These are phyloP conservation scores for Meloidogyne floridensis DNA, from an alignment of 1,140 invertebrate genomes.

Conservation along the genomic window DNA sequence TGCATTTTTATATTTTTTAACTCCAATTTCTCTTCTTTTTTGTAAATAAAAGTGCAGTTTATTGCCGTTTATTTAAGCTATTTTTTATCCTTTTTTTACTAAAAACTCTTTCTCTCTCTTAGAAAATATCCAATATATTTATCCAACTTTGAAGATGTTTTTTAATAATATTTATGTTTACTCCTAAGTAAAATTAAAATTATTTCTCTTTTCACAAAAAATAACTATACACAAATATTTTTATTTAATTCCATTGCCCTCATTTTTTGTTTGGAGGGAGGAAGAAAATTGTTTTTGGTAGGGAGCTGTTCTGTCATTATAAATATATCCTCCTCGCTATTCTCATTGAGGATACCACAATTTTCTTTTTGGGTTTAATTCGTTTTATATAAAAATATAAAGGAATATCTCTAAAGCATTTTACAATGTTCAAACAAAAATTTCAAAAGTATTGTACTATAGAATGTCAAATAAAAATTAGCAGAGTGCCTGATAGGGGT, in stretches of 20 bases:
- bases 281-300: not conserved
- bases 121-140: not conserved
- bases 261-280: not conserved
- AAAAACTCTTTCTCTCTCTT: not conserved
- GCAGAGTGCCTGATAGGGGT: too few relatives aligned
- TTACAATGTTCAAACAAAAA: too few relatives aligned
- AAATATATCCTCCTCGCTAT: too few relatives aligned
- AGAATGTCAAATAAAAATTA: too few relatives aligned
- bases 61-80: not conserved
- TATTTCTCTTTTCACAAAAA: too few relatives aligned
- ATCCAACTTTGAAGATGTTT: constrained; percentile 9
- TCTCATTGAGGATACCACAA: too few relatives aligned
- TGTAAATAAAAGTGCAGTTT: not conserved
- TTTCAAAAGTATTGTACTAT: too few relatives aligned
- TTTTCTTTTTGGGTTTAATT: too few relatives aligned
- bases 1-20: not conserved
- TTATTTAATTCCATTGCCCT: not conserved
- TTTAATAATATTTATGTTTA: not conserved
- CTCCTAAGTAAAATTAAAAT: not conserved
- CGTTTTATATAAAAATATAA: too few relatives aligned
- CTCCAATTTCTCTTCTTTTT: not conserved
- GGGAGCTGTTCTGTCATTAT: too few relatives aligned
- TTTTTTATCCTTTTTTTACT: not conserved
- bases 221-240: too few relatives aligned
- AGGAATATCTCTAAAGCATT: too few relatives aligned